Base-by-base conservation (phyloP, 2,113 vertebrate species). In the Xiphophorus couchianus region DNA sequence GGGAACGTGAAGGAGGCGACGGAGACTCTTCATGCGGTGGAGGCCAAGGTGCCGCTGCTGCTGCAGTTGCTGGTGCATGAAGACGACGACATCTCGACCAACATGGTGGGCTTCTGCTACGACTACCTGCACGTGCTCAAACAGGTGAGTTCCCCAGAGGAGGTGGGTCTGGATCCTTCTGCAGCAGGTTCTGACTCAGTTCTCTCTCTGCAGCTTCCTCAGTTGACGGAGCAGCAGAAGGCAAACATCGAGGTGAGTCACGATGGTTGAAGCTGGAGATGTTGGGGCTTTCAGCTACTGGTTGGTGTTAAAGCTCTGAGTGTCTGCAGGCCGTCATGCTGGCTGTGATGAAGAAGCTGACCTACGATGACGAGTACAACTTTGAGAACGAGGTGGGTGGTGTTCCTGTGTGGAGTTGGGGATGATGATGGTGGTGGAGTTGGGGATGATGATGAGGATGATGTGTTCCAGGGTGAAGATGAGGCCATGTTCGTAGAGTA, bases 401-500 rank as follows among this genome's bases (percentile, higher is more conserved):
- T 3, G 51, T 68, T 60, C 33, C 77, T 0, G 22, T 1, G 31
- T 5, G 12, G 17, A 9, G 3, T 27, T 10, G 37, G 39, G 13
- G 39, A 13, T 14, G 4, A 1, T 5, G 62, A 5, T 13, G 48
- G 5, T 15, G 25, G 27, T 27, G 17, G 60, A 15, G 60, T 29
- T 2, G 11, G 13, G 12, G 60, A 10, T 2, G n/a, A 27, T 13
- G 60, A 31, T 29, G 13, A 37, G 10, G 42, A 33, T 14, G 12
- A 37, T 17, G 12, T 78, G 13, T 27, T 4, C 35, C 79, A 99
- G 97, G 98, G 98, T 29, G 98, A 99, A 92, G 98, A 99, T 76
- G 98, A 99, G 93, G 98, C 97, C 10, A 99, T 99, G 98, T 99
- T 99, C 84, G 97, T 99, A 83, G 98, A 99, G 86, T 99, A 99